phyloP scores from a whole-genome alignment of 2,888 invertebrate genomes.

The Morpho deidamia region DNA sequence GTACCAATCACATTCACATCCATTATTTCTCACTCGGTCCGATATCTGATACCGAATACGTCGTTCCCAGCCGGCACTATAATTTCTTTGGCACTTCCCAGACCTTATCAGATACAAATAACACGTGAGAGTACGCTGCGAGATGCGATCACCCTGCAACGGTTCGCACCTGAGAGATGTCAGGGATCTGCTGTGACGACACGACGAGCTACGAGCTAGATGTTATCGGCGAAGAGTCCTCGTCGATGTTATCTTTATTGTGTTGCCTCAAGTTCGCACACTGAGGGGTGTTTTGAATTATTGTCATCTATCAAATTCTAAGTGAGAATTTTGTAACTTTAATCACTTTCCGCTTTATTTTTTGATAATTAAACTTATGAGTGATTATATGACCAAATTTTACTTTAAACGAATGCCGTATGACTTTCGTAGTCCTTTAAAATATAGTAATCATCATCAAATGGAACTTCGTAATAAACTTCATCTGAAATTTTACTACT shows the following conservation, averaged over 20 bases:
- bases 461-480: too few species aligned
- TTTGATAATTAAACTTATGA: too few species aligned
- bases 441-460: too few species aligned
- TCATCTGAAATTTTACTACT: too few species aligned
- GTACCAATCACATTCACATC: too few species aligned
- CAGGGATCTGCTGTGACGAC: slow-evolving; percentile 6
- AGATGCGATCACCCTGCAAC: background rate
- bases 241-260: slow-evolving; percentile 2
- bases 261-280: background rate
- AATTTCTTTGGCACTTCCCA: background rate
- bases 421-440: too few species aligned
- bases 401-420: too few species aligned
- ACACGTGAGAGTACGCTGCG: background rate
- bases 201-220: slow-evolving; percentile 4
- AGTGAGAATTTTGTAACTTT: too few species aligned
- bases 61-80: background rate
- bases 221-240: slow-evolving; percentile 1
- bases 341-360: too few species aligned
- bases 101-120: background rate
- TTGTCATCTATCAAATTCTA: background rate
- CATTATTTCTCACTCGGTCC: background rate
- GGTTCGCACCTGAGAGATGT: slow-evolving; percentile 7
- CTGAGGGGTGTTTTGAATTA: background rate
- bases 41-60: slow-evolving; percentile 1
- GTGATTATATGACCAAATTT: too few species aligned